These are phyloP conservation scores for Colletes gigas DNA, from an alignment of 1,140 invertebrate species.

Conservation along the genomic window DNA sequence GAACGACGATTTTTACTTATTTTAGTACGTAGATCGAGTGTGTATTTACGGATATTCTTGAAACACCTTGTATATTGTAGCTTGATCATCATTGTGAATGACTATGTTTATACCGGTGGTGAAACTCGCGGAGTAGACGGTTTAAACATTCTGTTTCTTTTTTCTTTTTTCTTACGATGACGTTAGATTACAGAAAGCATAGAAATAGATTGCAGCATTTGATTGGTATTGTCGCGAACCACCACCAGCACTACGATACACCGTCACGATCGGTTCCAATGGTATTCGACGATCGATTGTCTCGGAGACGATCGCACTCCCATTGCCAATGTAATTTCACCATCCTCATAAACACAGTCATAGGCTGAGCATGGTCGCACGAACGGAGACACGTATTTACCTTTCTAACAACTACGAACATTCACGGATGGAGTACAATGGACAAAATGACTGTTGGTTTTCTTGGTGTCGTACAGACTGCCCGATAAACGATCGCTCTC, in stretches of 20 bases:
- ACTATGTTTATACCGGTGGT: conserved; percentile 62
- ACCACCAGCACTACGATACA: conserved; percentile 50
- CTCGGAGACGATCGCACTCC: background rate
- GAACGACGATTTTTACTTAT: no score
- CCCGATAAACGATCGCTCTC: conserved; percentile 16
- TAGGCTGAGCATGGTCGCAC: conserved; percentile 33
- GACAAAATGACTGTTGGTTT: conserved; percentile 18
- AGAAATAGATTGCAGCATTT: background rate
- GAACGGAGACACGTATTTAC: conserved; percentile 9
- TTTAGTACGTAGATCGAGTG: no score
- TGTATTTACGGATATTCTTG: no score
- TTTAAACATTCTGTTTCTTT: no score
- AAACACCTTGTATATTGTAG: background rate
- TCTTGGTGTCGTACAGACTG: background rate
- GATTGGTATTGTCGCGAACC: conserved; percentile 12
- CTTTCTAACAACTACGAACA: conserved; percentile 16
- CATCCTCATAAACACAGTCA: conserved; percentile 64
- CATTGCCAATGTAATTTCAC: conserved; percentile 44
- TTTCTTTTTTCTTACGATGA: background rate
- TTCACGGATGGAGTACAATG: conserved; percentile 25
- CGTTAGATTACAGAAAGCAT: background rate
- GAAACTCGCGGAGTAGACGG: conserved; percentile 40
- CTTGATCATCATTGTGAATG: conserved; percentile 34
- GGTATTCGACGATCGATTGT: background rate
- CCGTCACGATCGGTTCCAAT: background rate